A percentile compares a stretch with the other conserved stretches of the same genome.
Evolutionary conservation across 2,113 vertebrate species (phyloP).

Genomic region (Hystrix brachyura): DNA sequence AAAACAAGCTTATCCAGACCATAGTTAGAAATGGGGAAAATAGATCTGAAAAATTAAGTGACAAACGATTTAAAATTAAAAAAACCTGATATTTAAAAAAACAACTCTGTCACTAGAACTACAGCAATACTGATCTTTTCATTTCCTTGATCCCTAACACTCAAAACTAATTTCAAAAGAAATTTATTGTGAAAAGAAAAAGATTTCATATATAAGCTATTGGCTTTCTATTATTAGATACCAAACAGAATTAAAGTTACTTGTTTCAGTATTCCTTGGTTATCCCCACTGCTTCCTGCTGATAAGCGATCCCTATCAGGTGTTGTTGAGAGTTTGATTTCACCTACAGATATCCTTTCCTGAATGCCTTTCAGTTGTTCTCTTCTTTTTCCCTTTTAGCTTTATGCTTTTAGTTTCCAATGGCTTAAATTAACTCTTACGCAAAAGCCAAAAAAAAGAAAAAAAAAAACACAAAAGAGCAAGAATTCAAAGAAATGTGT

Average conservation of each 20-base stretch:
- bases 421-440: conserved; percentile 69
- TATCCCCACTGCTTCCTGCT: conserved; percentile 62
- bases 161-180: not conserved
- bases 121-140: not conserved
- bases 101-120: not conserved
- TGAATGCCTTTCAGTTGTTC: conserved; percentile 48
- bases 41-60: not conserved
- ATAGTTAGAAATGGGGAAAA: not conserved
- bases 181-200: conserved; percentile 47
- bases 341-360: conserved; percentile 76
- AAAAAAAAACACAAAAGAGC: not conserved
- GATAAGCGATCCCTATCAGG: conserved; percentile 70
- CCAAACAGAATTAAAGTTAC: conserved; percentile 73
- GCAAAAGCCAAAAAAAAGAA: conserved; percentile 39
- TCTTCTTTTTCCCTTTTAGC: conserved; percentile 24
- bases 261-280: conserved; percentile 52
- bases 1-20: not conserved
- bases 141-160: not conserved
- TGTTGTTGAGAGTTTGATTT: conserved; percentile 79
- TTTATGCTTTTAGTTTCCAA: conserved; percentile 64
- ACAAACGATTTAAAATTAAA: conserved; percentile 30
- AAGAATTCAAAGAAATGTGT: conserved; percentile 72
- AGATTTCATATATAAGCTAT: conserved; percentile 42
- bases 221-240: conserved; percentile 70
- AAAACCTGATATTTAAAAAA: conserved; percentile 7